These are phyloP conservation scores for Corvus moneduloides DNA, from an alignment of 2,113 vertebrate species.

Conservation along the genomic window DNA sequence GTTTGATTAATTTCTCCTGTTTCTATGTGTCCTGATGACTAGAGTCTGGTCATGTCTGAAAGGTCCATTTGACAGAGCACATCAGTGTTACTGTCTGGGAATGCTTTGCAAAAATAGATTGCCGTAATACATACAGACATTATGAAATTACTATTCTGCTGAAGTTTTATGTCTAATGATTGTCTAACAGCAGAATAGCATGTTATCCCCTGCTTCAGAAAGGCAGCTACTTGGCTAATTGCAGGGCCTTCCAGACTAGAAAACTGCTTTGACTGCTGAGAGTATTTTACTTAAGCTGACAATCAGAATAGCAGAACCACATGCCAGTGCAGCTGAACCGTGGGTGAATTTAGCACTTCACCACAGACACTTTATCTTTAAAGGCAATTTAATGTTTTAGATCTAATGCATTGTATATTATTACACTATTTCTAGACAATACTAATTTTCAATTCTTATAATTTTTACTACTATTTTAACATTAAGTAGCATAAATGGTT, in stretches of 20 bases:
- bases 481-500: neutral
- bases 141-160: slow-evolving; percentile 37
- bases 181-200: neutral
- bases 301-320: neutral
- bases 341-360: neutral
- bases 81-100: neutral
- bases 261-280: neutral
- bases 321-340: neutral
- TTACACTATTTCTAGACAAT: neutral
- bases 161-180: neutral
- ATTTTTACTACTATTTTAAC: slow-evolving; percentile 19
- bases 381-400: slow-evolving; percentile 20
- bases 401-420: neutral
- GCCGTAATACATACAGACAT: neutral
- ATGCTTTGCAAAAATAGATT: neutral
- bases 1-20: neutral
- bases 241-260: neutral
- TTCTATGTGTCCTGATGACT: neutral
- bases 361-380: slow-evolving; percentile 14
- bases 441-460: neutral
- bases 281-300: neutral
- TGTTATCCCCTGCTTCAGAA: neutral
- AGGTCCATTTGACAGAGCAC: neutral
- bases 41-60: neutral
- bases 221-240: slow-evolving; percentile 15